Evolutionary conservation across 1,140 invertebrate genomes (phyloP).

Genomic region (Neomicropteryx cornuta): DNA sequence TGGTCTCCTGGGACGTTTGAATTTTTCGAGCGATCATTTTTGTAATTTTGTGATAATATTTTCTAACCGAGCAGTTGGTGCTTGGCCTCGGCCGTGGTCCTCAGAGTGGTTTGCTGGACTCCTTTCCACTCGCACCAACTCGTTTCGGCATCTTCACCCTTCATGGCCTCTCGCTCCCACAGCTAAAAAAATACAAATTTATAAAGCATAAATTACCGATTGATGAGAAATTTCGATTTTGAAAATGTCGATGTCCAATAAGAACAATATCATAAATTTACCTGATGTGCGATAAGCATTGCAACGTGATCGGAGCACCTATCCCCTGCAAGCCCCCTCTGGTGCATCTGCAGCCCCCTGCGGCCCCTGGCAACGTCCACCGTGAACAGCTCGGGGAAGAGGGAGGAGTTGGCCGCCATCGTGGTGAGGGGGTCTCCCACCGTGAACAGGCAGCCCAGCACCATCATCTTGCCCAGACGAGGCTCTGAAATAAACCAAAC

Average conservation of each 20-base stretch:
- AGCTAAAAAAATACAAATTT: slow-evolving; percentile 31
- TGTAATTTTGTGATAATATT: not conserved
- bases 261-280: slow-evolving; percentile 14
- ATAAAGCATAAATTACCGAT: slow-evolving; percentile 4
- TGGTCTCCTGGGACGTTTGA: too few relatives aligned
- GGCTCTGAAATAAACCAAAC: slow-evolving; percentile 49
- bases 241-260: not conserved
- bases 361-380: slow-evolving; percentile 54
- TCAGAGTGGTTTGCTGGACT: slow-evolving; percentile 75
- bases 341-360: slow-evolving; percentile 59
- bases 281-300: slow-evolving; percentile 83
- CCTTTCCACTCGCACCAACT: slow-evolving; percentile 86
- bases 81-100: slow-evolving; percentile 87
- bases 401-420: slow-evolving; percentile 88
- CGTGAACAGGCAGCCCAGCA: slow-evolving; percentile 70
- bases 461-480: slow-evolving; percentile 89
- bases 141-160: slow-evolving; percentile 70
- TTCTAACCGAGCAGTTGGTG: slow-evolving; percentile 62
- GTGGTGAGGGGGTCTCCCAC: slow-evolving; percentile 83
- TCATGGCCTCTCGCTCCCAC: slow-evolving; percentile 69
- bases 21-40: too few relatives aligned
- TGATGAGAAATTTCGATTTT: slow-evolving; percentile 1
- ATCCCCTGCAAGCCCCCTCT: slow-evolving; percentile 72
- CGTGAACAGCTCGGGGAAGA: slow-evolving; percentile 83
- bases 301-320: slow-evolving; percentile 91